These are phyloP conservation scores for Pachyseris speciosa DNA, from an alignment of 64 coral and sea anemone species.

Conservation along the genomic window DNA sequence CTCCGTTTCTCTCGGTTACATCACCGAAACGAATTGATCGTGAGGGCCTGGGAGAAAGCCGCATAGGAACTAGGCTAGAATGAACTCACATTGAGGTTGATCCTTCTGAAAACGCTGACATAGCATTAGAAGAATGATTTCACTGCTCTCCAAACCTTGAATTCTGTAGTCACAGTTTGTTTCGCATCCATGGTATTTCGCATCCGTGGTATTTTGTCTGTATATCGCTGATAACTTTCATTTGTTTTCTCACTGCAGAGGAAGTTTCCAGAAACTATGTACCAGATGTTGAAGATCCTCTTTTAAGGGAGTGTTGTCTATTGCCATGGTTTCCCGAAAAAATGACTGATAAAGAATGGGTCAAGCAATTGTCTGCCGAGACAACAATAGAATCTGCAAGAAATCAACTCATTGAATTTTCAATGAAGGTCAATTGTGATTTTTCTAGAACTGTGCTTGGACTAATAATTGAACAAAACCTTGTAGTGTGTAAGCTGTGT, in stretches of 20 bases:
- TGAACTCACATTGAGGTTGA: too few relatives aligned
- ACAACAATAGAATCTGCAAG: background rate
- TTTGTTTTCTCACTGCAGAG: slow-evolving; percentile 39
- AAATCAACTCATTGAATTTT: background rate
- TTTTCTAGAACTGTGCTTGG: too few relatives aligned
- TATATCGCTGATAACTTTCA: background rate
- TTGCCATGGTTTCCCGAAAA: slow-evolving; percentile 79
- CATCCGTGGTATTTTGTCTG: background rate
- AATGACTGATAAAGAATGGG: slow-evolving; percentile 16
- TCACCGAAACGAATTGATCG: too few relatives aligned
- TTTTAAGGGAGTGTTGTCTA: slow-evolving; percentile 60
- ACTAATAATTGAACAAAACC: too few relatives aligned
- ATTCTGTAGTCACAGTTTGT: too few relatives aligned
- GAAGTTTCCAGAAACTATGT: slow-evolving; percentile 83
- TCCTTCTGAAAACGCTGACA: too few relatives aligned
- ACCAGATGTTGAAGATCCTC: slow-evolving; percentile 63
- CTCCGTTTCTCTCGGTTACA: too few relatives aligned
- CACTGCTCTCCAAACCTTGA: too few relatives aligned
- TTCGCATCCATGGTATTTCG: too few relatives aligned
- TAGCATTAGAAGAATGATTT: too few relatives aligned
- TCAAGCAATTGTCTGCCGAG: background rate
- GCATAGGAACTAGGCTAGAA: too few relatives aligned
- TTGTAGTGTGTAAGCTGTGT: background rate
- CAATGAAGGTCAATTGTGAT: slow-evolving; percentile 4
- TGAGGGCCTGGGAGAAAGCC: too few relatives aligned